phyloP scores from a whole-genome alignment of 2,797 vertebrate species.

The Euthynnus affinis region DNA sequence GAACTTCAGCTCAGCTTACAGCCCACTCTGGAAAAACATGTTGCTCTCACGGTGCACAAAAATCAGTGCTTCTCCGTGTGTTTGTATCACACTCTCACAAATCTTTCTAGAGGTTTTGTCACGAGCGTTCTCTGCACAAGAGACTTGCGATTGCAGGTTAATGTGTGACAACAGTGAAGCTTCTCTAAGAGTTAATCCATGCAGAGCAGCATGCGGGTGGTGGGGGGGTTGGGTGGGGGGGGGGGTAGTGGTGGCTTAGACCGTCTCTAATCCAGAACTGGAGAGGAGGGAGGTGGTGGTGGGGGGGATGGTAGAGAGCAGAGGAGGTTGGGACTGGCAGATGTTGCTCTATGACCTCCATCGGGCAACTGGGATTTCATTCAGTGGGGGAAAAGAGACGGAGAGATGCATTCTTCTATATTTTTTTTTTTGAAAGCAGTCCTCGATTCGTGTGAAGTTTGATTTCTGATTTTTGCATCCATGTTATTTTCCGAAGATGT shows the following conservation, averaged over 20 bases:
- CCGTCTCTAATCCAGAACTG: slow-evolving; percentile 76
- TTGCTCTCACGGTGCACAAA: slow-evolving; percentile 12
- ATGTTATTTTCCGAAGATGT: not conserved
- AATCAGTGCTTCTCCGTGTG: slow-evolving; percentile 1
- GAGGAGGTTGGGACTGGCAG: slow-evolving; percentile 53
- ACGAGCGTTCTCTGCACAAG: not conserved
- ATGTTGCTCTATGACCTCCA: slow-evolving; percentile 75
- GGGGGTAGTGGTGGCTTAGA: slow-evolving; percentile 39
- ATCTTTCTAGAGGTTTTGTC: not conserved
- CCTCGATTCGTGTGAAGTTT: not conserved
- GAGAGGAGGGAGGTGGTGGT: slow-evolving; percentile 45
- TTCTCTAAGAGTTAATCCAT: slow-evolving; percentile 74
- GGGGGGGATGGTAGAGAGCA: slow-evolving; percentile 46
- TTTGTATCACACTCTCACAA: not conserved
- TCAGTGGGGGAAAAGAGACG: not conserved
- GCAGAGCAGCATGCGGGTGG: slow-evolving; percentile 54
- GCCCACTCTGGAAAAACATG: slow-evolving; percentile 17
- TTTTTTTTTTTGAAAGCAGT: not conserved
- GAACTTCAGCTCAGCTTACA: not conserved
- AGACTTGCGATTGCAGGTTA: slow-evolving; percentile 67
- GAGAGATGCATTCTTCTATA: not conserved
- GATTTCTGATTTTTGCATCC: not conserved
- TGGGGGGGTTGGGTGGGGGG: too few relatives aligned
- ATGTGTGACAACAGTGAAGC: slow-evolving; percentile 68
- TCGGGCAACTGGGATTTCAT: slow-evolving; percentile 33